phyloP scores from a whole-genome alignment of 2,888 invertebrate genomes.

The Mechanitis mazaeus region DNA sequence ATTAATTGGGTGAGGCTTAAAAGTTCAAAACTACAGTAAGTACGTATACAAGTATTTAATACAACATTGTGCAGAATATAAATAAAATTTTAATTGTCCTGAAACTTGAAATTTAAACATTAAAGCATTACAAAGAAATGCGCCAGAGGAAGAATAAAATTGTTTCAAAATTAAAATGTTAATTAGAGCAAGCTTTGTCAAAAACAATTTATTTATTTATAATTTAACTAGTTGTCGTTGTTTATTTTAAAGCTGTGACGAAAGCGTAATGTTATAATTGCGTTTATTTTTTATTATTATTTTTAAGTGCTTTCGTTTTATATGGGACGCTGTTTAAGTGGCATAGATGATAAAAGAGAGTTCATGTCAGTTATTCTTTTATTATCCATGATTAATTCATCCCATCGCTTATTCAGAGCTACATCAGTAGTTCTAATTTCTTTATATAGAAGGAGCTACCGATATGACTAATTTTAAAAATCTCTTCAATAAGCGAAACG shows the following conservation, averaged over 20 bases:
- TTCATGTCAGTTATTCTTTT: constrained; percentile 37
- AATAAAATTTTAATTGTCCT: constrained; percentile 18
- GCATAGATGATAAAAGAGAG: constrained; percentile 50
- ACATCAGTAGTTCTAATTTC: constrained; percentile 33
- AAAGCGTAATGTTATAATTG: constrained; percentile 29
- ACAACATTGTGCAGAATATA: constrained; percentile 21
- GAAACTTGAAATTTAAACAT: constrained; percentile 21
- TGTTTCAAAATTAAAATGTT: constrained; percentile 18
- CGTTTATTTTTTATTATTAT: constrained; percentile 35
- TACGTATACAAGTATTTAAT: constrained; percentile 16
- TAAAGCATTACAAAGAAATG: constrained; percentile 25
- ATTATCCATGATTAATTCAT: constrained; percentile 56
- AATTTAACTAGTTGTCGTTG: constrained; percentile 16
- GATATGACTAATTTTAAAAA: constrained; percentile 16
- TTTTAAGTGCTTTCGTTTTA: constrained; percentile 65
- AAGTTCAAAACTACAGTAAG: constrained; percentile 21
- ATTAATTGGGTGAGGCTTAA: constrained; percentile 23
- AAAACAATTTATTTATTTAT: constrained; percentile 20
- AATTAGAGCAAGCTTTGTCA: constrained; percentile 21
- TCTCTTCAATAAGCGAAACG: constrained; percentile 59
- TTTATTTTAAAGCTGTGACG: constrained; percentile 28
- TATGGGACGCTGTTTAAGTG: constrained; percentile 59
- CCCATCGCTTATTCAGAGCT: constrained; percentile 58
- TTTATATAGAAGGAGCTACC: constrained; percentile 21
- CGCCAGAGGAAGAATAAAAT: constrained; percentile 22